These are phyloP conservation scores for Hemibagrus guttatus DNA, from an alignment of 2,797 vertebrate genomes.

Conservation along the genomic window DNA sequence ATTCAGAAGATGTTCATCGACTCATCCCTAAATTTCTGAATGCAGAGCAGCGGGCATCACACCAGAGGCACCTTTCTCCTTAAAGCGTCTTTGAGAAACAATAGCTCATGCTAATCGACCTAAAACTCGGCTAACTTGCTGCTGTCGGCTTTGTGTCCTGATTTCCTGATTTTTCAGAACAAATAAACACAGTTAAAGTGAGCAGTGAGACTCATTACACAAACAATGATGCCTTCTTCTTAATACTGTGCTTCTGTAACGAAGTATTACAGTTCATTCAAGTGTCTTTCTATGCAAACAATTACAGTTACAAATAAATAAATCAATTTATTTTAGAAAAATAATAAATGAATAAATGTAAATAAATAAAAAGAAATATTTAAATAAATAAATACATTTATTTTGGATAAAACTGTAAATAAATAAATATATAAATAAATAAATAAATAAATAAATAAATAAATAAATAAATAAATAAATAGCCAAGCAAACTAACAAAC, in stretches of 20 bases:
- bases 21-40: neutral
- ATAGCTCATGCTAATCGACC: neutral
- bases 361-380: too few species aligned
- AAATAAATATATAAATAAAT: too few species aligned
- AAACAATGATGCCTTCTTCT: neutral
- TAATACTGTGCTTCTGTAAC: neutral
- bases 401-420: too few species aligned
- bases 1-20: too few species aligned
- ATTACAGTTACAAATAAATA: neutral
- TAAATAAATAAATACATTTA: too few species aligned
- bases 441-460: too few species aligned
- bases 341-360: too few species aligned
- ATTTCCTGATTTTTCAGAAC: neutral
- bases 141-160: neutral
- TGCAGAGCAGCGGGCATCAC: neutral
- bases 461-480: neutral
- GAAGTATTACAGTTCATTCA: neutral
- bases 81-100: neutral
- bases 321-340: too few species aligned
- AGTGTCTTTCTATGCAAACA: neutral
- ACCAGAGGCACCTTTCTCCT: neutral
- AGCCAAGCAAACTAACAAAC: too few species aligned
- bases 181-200: neutral
- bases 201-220: neutral
- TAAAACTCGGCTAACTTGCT: neutral